A percentile compares a stretch with the other conserved stretches of the same genome.
These are phyloP conservation scores for Oreohelix idahoensis DNA, from an alignment of 1,140 invertebrate genomes.

Conservation along the genomic window DNA sequence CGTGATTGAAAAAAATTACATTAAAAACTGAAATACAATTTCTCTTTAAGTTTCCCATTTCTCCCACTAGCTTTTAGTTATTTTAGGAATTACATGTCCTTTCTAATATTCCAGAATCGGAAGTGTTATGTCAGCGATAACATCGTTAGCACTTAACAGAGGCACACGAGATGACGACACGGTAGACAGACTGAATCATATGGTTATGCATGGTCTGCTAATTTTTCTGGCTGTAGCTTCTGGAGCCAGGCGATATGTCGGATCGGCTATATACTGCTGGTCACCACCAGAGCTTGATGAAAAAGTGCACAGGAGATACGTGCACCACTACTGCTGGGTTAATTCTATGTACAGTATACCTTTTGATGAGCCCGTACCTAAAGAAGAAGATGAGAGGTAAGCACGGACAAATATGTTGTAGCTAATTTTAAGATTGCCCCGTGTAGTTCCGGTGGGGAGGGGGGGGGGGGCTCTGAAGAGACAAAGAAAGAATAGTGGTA, in stretches of 20 bases:
- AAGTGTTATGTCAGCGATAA: neutral
- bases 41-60: too few relatives aligned
- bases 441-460: too few relatives aligned
- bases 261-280: conserved; percentile 32
- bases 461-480: too few relatives aligned
- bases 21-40: too few relatives aligned
- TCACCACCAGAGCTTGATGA: conserved; percentile 16
- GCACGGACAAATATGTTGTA: too few relatives aligned
- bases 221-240: neutral
- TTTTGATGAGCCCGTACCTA: conserved; percentile 7
- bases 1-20: too few relatives aligned
- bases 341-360: conserved; percentile 23
- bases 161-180: conserved; percentile 20
- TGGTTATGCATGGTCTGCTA: conserved; percentile 22
- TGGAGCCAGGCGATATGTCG: conserved; percentile 32
- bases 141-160: neutral
- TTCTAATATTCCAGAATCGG: neutral
- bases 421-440: too few relatives aligned
- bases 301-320: conserved; percentile 21
- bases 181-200: conserved; percentile 29
- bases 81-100: too few relatives aligned
- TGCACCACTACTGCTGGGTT: conserved; percentile 40
- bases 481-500: too few relatives aligned
- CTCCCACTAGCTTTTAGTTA: too few relatives aligned
- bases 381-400: conserved; percentile 10